These are phyloP conservation scores for Alexandromys fortis DNA, from an alignment of 2,113 vertebrate species.

Conservation along the genomic window DNA sequence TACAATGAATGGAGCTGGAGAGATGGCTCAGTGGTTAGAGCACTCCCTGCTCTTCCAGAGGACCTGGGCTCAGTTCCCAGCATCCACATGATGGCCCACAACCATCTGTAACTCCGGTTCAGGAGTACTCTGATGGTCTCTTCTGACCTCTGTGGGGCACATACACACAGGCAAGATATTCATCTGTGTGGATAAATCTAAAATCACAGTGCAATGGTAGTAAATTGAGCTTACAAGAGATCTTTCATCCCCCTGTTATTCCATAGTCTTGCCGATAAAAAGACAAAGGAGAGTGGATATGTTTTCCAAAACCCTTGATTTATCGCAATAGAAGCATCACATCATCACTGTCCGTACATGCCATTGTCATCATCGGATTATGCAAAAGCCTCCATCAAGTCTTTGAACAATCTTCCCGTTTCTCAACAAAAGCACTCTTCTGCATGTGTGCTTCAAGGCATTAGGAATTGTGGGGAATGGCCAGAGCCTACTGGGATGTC, in stretches of 20 bases:
- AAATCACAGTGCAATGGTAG: background rate
- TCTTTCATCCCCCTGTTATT: too few relatives aligned
- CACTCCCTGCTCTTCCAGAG: background rate
- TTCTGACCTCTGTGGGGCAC: background rate
- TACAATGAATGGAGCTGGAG: background rate
- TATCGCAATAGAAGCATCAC: background rate
- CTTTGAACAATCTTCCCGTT: background rate
- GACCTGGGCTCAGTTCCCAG: background rate
- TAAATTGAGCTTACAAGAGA: background rate
- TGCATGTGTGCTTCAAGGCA: background rate
- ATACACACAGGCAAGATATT: background rate
- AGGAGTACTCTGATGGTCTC: background rate
- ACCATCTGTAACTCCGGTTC: background rate
- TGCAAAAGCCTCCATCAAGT: background rate
- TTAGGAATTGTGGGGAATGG: background rate
- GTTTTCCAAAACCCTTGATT: background rate
- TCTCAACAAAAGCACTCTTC: background rate
- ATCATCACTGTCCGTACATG: background rate
- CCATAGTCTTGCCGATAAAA: background rate
- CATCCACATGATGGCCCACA: too few relatives aligned
- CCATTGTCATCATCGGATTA: background rate
- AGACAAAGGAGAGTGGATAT: background rate
- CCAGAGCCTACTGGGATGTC: background rate
- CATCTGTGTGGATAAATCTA: background rate
- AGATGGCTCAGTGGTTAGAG: background rate